Base-by-base conservation (phyloP, 2,113 vertebrate species). In the Thunnus maccoyii region DNA sequence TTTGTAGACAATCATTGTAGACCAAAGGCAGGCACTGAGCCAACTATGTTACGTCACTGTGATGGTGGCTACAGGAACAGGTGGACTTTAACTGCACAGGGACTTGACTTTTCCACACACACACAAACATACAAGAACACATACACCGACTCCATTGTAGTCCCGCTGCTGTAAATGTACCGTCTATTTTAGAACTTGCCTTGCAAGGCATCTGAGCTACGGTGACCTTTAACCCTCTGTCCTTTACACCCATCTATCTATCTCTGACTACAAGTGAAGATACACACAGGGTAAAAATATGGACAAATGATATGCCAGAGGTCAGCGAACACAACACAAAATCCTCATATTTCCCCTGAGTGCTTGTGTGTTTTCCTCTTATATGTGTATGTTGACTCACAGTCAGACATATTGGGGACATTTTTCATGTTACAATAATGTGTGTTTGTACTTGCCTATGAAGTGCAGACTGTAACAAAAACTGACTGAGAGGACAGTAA, bases 161-260 rank as follows among this genome's bases (percentile, higher is more conserved):
- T 91, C 61, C 69, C 20, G 1, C 75, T 27, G 76, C 78, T 78
- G 30, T 72, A 61, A 47, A 41, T 78, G 51, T 64, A n/a, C 2
- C 3, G n/a, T 83, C 92, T 94, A 93, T 95, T 95, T 94, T 92
- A 5, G 82, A 94, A 84, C 80, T 65, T 93, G 91, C 87, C 90
- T 88, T 30, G 78, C 77, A 14, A 92, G 93, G 90, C 55, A 94
- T 91, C 67, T 62, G 67, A 83, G 80, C 83, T 71, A 6, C 69
- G 17, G 50, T 85, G 85, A 85, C 86, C 88, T 83, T 83, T 86
- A 81, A 91, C 84, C 89, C 80, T 64, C 69, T 30, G 74, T 87
- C 75, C 75, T 73, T 70, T 44, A 9, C 63, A 77, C 54, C 17
- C 17, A 55, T 72, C 15, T 52, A 46, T 62, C 75, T 51, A 8